Evolutionary conservation across 2,888 invertebrate genomes (phyloP).

Genomic region (Crepidodera aurea): DNA sequence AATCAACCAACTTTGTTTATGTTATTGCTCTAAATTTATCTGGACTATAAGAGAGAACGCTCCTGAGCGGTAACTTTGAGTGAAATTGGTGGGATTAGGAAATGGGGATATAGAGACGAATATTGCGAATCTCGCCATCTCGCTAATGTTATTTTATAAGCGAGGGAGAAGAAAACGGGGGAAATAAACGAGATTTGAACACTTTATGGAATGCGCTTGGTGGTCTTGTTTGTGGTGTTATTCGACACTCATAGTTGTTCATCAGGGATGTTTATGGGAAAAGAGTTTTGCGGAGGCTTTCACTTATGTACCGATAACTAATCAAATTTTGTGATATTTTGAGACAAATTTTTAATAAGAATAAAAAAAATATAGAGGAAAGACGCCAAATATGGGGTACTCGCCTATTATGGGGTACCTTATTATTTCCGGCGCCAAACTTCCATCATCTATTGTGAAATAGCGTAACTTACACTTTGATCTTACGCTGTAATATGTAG

Average conservation of each 20-base stretch:
- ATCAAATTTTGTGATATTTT: too few species aligned
- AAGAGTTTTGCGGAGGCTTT: too few species aligned
- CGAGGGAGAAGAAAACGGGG: not conserved
- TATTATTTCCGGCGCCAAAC: too few species aligned
- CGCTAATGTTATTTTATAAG: not conserved
- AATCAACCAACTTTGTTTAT: not conserved
- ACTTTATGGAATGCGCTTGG: slow-evolving; percentile 32
- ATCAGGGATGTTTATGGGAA: not conserved
- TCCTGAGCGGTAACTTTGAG: not conserved
- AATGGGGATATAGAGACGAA: not conserved
- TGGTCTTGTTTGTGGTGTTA: slow-evolving; percentile 2
- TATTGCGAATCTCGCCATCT: not conserved
- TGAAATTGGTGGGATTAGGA: not conserved
- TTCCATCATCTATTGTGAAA: too few species aligned
- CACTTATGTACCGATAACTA: too few species aligned
- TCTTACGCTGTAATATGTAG: too few species aligned
- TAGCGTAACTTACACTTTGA: too few species aligned
- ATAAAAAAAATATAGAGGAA: too few species aligned
- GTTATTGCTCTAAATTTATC: not conserved
- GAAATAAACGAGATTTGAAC: slow-evolving; percentile 38
- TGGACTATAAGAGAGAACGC: not conserved
- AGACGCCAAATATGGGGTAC: too few species aligned
- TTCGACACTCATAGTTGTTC: not conserved
- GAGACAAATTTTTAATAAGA: too few species aligned
- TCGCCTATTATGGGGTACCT: too few species aligned